These are phyloP conservation scores for Merodon equestris DNA, from an alignment of 2,888 invertebrate species.

Conservation along the genomic window DNA sequence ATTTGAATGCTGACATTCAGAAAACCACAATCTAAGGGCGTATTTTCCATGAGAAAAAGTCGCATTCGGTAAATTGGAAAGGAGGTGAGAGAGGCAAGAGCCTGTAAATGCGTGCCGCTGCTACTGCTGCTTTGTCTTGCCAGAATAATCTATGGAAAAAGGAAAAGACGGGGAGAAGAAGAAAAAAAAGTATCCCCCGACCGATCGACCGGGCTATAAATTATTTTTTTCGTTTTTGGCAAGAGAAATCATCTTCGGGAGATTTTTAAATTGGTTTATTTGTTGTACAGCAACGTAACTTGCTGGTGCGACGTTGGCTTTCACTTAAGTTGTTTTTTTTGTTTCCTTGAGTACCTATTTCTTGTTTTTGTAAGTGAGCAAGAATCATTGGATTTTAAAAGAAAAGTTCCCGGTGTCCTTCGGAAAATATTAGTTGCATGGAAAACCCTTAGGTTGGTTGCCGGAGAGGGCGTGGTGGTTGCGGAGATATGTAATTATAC, in stretches of 20 bases:
- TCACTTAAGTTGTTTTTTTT: conserved; percentile 8
- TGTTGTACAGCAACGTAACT: conserved; percentile 14
- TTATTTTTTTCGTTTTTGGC: conserved; percentile 12
- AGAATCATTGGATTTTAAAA: too few relatives aligned
- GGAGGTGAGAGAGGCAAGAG: background rate
- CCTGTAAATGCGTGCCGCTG: conserved; percentile 16
- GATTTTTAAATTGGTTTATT: conserved; percentile 12
- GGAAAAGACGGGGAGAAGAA: background rate
- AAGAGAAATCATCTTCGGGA: conserved; percentile 8
- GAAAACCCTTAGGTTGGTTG: conserved; percentile 16
- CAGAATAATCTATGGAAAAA: conserved; percentile 17
- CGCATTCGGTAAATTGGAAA: conserved; percentile 4
- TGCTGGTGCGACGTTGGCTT: conserved; percentile 39
- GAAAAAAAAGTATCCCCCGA: too few relatives aligned
- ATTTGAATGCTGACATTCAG: background rate
- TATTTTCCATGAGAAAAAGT: conserved; percentile 27
- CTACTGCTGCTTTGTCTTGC: conserved; percentile 22
- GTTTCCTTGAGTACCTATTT: too few relatives aligned
- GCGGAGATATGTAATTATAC: conserved; percentile 26
- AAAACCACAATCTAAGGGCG: conserved; percentile 32
- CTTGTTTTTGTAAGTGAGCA: too few relatives aligned
- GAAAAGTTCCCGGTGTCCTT: conserved; percentile 38
- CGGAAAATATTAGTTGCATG: conserved; percentile 10
- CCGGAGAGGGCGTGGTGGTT: conserved; percentile 49
- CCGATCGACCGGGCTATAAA: too few relatives aligned